Conservation (phyloP, 2,113 vertebrate species). For the Seriola aureovittata region DNA sequence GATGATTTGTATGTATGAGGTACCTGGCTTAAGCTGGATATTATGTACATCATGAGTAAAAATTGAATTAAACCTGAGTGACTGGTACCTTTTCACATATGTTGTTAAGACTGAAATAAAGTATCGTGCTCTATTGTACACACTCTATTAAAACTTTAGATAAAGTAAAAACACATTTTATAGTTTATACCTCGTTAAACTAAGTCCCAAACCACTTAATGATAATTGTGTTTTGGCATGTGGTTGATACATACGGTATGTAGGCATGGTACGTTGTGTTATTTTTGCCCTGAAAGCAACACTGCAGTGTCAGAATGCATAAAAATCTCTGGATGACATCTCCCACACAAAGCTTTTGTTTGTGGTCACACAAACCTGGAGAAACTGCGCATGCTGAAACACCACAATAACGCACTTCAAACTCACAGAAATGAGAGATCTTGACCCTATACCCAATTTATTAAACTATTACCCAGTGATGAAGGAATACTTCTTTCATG, state of each 20-base stretch:
- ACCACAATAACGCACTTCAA: neutral
- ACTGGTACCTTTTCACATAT: conserved; percentile 38
- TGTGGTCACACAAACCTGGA: neutral
- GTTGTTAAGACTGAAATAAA: neutral
- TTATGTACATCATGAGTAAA: conserved; percentile 69
- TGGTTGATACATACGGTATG: too few relatives aligned
- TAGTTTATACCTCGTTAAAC: neutral
- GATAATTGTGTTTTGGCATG: too few relatives aligned
- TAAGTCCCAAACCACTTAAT: too few relatives aligned
- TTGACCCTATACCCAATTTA: neutral
- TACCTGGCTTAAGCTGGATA: conserved; percentile 66
- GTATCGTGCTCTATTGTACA: neutral
- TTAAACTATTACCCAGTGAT: neutral
- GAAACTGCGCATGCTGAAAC: neutral
- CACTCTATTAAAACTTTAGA: neutral
- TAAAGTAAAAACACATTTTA: neutral
- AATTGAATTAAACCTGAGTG: conserved; percentile 46
- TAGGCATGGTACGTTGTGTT: too few relatives aligned
- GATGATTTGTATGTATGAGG: conserved; percentile 54
- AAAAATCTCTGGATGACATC: neutral
- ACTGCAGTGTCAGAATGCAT: neutral
- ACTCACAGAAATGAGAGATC: too few relatives aligned
- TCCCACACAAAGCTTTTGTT: neutral
- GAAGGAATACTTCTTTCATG: neutral
- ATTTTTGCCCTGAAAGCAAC: too few relatives aligned